Percentiles rank a stretch among this genome's conserved stretches.
phyloP scores from a whole-genome alignment of 1,140 invertebrate genomes.

The Gryon sp. region DNA sequence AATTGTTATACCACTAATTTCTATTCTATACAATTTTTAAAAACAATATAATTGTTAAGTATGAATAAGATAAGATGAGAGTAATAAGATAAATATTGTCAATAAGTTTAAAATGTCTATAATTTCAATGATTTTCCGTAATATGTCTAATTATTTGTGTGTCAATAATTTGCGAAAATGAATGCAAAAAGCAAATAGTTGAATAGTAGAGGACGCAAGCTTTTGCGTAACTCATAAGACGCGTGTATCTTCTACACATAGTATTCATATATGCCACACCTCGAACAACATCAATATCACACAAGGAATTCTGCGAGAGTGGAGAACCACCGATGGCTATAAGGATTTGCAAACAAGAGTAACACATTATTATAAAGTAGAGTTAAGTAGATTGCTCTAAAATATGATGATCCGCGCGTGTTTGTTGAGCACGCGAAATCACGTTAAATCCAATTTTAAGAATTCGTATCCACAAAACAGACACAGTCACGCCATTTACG shows the following conservation, averaged over 20 bases:
- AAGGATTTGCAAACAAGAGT: conserved; percentile 52
- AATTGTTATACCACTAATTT: no score
- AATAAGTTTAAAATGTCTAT: no score
- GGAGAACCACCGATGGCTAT: conserved; percentile 51
- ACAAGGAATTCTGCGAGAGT: conserved; percentile 59
- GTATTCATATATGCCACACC: conserved; percentile 57
- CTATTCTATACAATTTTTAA: no score
- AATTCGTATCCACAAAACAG: conserved; percentile 42
- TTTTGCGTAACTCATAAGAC: conserved; percentile 66
- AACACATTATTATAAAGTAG: conserved; percentile 63
- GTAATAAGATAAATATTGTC: no score
- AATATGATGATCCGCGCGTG: conserved; percentile 30
- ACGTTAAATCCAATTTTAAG: conserved; percentile 51
- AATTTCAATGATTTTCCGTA: no score
- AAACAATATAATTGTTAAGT: no score
- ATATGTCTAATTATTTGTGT: conserved; percentile 24
- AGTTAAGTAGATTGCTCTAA: conserved; percentile 47
- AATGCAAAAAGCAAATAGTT: conserved; percentile 32
- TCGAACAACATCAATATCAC: conserved; percentile 63
- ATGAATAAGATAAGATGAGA: no score
- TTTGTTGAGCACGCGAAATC: conserved; percentile 45
- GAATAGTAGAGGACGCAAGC: conserved; percentile 59
- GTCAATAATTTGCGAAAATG: conserved; percentile 38
- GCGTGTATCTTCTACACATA: conserved; percentile 58
- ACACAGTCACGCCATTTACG: conserved; percentile 58